These are phyloP conservation scores for Cheirogaleus major DNA, from an alignment of 2,797 vertebrate species.

Conservation along the genomic window DNA sequence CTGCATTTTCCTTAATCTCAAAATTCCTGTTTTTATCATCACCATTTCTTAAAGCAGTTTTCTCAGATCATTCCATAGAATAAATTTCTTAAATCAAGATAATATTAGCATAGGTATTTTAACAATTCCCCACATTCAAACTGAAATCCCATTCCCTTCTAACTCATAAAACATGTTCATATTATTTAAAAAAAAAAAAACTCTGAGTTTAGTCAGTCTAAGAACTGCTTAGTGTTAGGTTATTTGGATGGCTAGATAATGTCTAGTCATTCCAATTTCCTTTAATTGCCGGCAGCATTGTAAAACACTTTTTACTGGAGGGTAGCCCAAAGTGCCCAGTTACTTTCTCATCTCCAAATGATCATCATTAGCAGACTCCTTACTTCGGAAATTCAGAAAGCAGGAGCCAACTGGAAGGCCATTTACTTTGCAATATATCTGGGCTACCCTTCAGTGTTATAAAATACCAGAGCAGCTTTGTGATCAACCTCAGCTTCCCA, in stretches of 20 bases:
- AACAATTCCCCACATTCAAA: constrained; percentile 54
- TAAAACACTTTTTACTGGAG: neutral
- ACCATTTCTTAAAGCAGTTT: constrained; percentile 51
- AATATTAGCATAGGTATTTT: constrained; percentile 64
- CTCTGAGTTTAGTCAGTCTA: constrained; percentile 21
- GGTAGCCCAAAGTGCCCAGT: neutral
- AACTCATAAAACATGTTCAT: constrained; percentile 24
- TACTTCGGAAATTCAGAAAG: neutral
- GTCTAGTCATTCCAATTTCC: neutral
- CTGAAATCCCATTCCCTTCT: constrained; percentile 49
- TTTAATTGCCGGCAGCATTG: neutral
- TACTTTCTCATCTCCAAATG: neutral
- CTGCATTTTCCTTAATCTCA: constrained; percentile 34
- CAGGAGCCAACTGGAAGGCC: neutral
- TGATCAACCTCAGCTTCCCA: constrained; percentile 5
- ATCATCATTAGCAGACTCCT: neutral
- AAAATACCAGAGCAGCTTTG: constrained; percentile 18
- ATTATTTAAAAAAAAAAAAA: neutral
- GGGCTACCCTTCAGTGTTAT: neutral
- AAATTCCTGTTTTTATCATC: constrained; percentile 49
- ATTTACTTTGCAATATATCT: neutral
- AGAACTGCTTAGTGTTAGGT: constrained; percentile 41
- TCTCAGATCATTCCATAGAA: constrained; percentile 15
- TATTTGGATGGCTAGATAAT: neutral
- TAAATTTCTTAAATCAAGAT: constrained; percentile 33